Base-by-base conservation (phyloP, 2,797 vertebrate genomes). In the Acrocephalus scirpaceus region DNA sequence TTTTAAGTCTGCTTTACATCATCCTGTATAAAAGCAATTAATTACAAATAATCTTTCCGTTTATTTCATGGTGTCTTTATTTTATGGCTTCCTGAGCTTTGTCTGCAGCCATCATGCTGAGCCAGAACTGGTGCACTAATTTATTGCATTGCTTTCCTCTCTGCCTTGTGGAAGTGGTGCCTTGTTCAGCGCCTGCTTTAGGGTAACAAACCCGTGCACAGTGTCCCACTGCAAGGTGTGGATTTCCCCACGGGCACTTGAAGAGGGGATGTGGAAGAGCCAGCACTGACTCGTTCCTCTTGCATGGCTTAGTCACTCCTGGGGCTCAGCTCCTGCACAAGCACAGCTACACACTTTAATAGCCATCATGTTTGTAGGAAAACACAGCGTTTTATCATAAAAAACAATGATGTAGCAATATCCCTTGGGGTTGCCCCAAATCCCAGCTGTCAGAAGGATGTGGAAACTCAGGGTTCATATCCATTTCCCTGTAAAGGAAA, bases 1-100 rank as follows among this genome's bases (percentile, higher is more conserved):
- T 67, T 90, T 95, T 77, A 92, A 90, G 67, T 84, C 74, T 77
- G 30, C 61, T 95, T 87, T 90, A 48, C 8, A 9, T 96, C 91
- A 87, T 51, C 27, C 69, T 69, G 17, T 61, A 72, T 81, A 82
- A 73, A 89, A 69, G 58, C 77, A 83, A 87, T 93, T 93, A 93
- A 93, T 95, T 83, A 58, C 69, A 87, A 92, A 85, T 82, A 30
- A 51, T 85, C 45, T 91, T 93, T 82, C 42, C 2, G 2, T 94
- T 92, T 74, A 5, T 84, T 90, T 95, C 16, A 51, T 40, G 69
- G 23, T 7, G 53, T 76, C 42, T 83, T 93, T 80, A 50, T 94
- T 79, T 89, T 82, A 53, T 8, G 18, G 45, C 71, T 85, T 93
- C 45, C 61, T 77, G 64, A 86, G n/a, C 70, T 76, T 86, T 70